Evolutionary conservation across 2,888 invertebrate species (phyloP).

Genomic region (Sinohyriopsis cumingii): DNA sequence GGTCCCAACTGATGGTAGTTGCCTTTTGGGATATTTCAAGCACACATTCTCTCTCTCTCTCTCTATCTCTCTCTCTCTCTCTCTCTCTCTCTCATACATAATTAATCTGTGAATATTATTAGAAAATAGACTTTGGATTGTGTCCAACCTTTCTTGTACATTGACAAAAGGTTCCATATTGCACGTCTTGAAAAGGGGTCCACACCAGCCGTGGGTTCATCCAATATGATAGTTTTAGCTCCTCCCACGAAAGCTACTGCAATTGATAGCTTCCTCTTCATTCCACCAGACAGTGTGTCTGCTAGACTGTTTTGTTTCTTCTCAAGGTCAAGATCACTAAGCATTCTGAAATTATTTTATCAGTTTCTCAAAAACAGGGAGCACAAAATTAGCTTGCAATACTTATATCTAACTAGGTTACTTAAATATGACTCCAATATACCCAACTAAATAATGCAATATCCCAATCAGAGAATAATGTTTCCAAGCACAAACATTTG

Average conservation of each 20-base stretch:
- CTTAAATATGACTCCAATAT: too few relatives aligned
- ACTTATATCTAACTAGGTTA: too few relatives aligned
- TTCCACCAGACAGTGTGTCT: conserved; percentile 87
- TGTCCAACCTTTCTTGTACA: conserved; percentile 74
- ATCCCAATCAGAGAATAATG: too few relatives aligned
- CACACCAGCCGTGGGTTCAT: conserved; percentile 84
- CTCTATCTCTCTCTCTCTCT: too few relatives aligned
- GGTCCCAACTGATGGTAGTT: too few relatives aligned
- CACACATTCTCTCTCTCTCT: too few relatives aligned
- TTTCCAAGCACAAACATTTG: too few relatives aligned
- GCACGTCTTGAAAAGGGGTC: conserved; percentile 90
- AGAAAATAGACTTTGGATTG: background rate
- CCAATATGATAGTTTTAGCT: conserved; percentile 74
- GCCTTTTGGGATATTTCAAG: too few relatives aligned
- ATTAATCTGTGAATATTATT: too few relatives aligned
- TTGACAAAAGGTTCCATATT: conserved; percentile 86
- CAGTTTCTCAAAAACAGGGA: background rate
- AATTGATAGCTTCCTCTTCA: conserved; percentile 89
- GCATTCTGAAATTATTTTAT: conserved; percentile 68
- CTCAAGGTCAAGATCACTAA: conserved; percentile 78
- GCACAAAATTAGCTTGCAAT: too few relatives aligned
- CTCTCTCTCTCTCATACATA: too few relatives aligned
- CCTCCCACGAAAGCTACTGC: conserved; percentile 89
- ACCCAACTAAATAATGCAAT: too few relatives aligned
- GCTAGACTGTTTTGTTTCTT: conserved; percentile 79